Evolutionary conservation across 2,888 invertebrate species (phyloP).

Genomic region (Caenorhabditis sp.): DNA sequence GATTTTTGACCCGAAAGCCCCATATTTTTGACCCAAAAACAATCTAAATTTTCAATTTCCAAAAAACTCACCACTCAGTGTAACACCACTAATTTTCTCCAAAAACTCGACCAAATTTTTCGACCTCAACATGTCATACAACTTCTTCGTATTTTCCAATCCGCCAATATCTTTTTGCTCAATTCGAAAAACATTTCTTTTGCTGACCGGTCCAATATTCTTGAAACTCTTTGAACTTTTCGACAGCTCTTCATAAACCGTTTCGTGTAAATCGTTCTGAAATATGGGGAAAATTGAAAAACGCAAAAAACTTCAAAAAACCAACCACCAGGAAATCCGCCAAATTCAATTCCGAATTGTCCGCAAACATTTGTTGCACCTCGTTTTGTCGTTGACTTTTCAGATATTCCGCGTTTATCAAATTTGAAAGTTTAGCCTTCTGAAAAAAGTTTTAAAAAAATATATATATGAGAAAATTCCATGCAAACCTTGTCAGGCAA

Average conservation of each 20-base stretch:
- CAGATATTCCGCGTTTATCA: slow-evolving; percentile 15
- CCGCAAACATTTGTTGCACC: slow-evolving; percentile 53
- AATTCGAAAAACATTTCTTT: slow-evolving; percentile 28
- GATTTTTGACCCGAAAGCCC: too few species aligned
- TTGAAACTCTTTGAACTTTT: slow-evolving; percentile 25
- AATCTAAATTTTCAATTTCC: neutral
- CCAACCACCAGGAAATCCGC: slow-evolving; percentile 47
- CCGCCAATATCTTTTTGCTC: slow-evolving; percentile 5
- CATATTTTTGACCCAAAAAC: too few species aligned
- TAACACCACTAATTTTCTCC: slow-evolving; percentile 32
- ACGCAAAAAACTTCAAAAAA: neutral
- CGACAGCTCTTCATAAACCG: slow-evolving; percentile 16
- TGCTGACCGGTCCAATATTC: slow-evolving; percentile 50
- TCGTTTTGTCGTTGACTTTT: slow-evolving; percentile 28
- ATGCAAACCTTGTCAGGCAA: slow-evolving; percentile 17
- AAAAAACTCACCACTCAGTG: slow-evolving; percentile 10
- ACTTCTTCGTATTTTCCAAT: slow-evolving; percentile 7
- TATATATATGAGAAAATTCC: too few species aligned
- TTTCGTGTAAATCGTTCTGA: slow-evolving; percentile 16
- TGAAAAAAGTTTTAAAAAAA: too few species aligned
- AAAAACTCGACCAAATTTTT: slow-evolving; percentile 15
- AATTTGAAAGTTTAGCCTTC: slow-evolving; percentile 9
- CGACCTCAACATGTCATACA: slow-evolving; percentile 36
- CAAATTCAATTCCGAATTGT: slow-evolving; percentile 52
- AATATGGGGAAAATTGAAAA: neutral